phyloP scores from a whole-genome alignment of 2,888 invertebrate species.

The Philonicus albiceps region DNA sequence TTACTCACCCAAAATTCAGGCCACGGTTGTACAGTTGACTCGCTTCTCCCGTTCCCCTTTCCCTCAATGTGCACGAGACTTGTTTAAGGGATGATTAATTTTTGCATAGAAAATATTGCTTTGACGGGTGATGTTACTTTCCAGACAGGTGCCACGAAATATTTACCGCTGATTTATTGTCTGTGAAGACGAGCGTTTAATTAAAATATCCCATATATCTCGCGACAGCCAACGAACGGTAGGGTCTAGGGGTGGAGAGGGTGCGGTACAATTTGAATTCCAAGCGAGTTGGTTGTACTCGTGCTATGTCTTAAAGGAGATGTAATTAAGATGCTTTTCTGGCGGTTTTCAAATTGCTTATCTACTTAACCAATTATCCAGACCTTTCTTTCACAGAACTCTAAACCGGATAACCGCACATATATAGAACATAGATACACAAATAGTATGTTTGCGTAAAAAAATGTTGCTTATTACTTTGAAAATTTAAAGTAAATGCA shows the following conservation, averaged over 20 bases:
- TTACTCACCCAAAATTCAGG: not conserved
- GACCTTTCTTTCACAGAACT: not conserved
- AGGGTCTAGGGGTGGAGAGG: not conserved
- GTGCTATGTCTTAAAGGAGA: not conserved
- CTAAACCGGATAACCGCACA: not conserved
- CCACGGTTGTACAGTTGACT: not conserved
- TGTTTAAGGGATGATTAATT: slow-evolving; percentile 39
- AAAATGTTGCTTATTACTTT: too few relatives aligned
- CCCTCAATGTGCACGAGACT: not conserved
- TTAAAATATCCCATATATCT: slow-evolving; percentile 15
- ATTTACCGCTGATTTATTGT: slow-evolving; percentile 34
- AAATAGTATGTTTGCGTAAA: too few relatives aligned
- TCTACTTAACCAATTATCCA: not conserved
- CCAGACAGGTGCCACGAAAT: slow-evolving; percentile 30
- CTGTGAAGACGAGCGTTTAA: slow-evolving; percentile 4
- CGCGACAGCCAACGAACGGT: not conserved
- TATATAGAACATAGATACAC: not conserved
- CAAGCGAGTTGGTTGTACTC: not conserved
- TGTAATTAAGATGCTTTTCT: not conserved
- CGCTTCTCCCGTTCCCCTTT: not conserved
- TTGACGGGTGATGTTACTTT: slow-evolving; percentile 20
- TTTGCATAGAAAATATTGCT: slow-evolving; percentile 38
- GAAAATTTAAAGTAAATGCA: not conserved
- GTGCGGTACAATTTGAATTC: not conserved
- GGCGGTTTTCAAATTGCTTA: not conserved